Percentiles rank a stretch among this genome's conserved stretches.
Evolutionary conservation across 2,888 invertebrate genomes (phyloP).

Genomic region (Synanthedon formicaeformis): DNA sequence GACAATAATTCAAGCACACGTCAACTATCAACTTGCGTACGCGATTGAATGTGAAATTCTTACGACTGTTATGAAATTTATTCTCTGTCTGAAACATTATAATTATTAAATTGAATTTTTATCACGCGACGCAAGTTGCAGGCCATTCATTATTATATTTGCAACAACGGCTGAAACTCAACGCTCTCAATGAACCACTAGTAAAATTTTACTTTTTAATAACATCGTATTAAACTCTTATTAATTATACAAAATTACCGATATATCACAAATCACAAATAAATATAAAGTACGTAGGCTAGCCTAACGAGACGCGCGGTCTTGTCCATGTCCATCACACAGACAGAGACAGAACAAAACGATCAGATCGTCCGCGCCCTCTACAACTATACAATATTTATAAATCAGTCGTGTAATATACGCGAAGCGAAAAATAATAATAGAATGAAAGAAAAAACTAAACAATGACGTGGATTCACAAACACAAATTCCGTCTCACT

Average conservation of each 20-base stretch:
- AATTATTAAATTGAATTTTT: too few relatives aligned
- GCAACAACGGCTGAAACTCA: not conserved
- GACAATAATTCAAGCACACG: not conserved
- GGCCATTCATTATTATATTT: not conserved
- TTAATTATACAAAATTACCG: constrained; percentile 58
- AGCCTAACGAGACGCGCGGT: constrained; percentile 9
- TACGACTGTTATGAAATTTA: too few relatives aligned
- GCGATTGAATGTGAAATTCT: too few relatives aligned
- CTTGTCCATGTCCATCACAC: too few relatives aligned
- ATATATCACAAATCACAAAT: constrained; percentile 69
- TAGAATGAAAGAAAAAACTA: too few relatives aligned
- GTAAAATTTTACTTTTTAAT: constrained; percentile 53
- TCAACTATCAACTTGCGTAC: too few relatives aligned
- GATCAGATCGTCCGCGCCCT: too few relatives aligned
- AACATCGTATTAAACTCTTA: constrained; percentile 63
- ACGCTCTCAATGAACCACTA: constrained; percentile 32
- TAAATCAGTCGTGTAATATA: not conserved
- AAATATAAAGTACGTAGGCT: constrained; percentile 28
- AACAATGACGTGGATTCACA: not conserved
- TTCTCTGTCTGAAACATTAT: too few relatives aligned
- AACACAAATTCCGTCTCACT: constrained; percentile 4
- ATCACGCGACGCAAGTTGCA: not conserved
- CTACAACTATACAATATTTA: too few relatives aligned
- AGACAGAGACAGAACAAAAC: too few relatives aligned
- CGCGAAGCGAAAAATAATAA: not conserved